Evolutionary conservation across 2,113 vertebrate genomes (phyloP), one percentile per base, ranked within the genome.

Genomic region (Cryptotis parvus): DNA sequence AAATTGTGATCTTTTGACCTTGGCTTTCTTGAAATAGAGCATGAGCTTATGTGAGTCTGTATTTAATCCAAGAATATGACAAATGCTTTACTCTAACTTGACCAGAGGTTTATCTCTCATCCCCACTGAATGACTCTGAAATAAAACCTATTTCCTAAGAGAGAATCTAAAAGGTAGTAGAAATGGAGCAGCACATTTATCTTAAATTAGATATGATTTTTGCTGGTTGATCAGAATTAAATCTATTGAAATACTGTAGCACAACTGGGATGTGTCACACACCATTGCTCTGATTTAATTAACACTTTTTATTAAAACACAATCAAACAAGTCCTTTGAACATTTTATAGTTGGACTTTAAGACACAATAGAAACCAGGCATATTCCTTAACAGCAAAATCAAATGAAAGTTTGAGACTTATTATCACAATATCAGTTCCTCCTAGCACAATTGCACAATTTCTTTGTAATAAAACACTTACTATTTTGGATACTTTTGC

Each of bases 251-350:
- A 29, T 37, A 37, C 52, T 86, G 61, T 5, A 74, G 61, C 33
- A 39, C 20, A n/a, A 58, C 66, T 63, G 37, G 39, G 20, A 20
- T 41, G 41, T 52, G 18, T 4, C 15, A 55, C 1, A 4, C 27
- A 49, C 10, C 49, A 27, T 12, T 11, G 41, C 75, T 75, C 15
- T 91, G 66, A 82, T 86, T 82, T 70, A 75, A 95, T 92, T 78
- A 83, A 76, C 45, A 45, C 16, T n/a, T 41, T 79, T 41, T 22
- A 20, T 78, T 24, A 31, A 75, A 86, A 74, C 65, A 94, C 58
- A 92, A 89, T 66, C 37, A 65, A 79, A 29, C 35, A 88, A 61
- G 45, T 20, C 6, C 80, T 96, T 92, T 93, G 61, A 72, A 88
- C 88, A 91, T 86, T 6, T 29, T 74, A 3, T 37, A 35, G 14